Percentiles rank a stretch among this genome's conserved stretches.
phyloP scores from a whole-genome alignment of 2,797 vertebrate genomes.

The Dallia pectoralis region DNA sequence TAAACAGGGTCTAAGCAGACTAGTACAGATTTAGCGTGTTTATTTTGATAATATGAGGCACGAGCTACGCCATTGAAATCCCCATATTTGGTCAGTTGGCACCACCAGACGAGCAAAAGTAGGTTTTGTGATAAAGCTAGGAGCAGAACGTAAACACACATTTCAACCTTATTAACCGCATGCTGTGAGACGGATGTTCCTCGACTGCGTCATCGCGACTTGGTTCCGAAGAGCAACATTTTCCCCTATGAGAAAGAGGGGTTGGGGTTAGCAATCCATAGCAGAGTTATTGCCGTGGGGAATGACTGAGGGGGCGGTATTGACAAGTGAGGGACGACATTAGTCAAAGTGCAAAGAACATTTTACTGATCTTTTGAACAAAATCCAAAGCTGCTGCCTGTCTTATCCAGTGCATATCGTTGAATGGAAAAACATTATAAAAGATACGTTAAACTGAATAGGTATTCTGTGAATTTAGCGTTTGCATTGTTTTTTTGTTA shows the following conservation, averaged over 20 bases:
- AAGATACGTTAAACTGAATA: no score
- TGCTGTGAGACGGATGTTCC: neutral
- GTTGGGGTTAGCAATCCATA: neutral
- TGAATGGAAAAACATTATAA: no score
- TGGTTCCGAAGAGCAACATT: neutral
- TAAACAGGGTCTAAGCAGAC: neutral
- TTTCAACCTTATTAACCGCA: neutral
- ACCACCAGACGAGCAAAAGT: neutral
- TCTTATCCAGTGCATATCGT: neutral
- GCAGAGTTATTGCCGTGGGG: neutral
- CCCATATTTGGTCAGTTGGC: neutral
- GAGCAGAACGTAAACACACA: no score
- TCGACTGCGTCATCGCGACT: neutral
- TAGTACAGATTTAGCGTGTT: neutral
- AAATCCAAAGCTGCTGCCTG: conserved; percentile 16
- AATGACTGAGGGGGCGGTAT: neutral
- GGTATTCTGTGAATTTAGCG: no score
- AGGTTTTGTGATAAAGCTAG: neutral
- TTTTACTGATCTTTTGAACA: conserved; percentile 8
- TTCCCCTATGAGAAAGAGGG: neutral
- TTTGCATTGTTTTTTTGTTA: no score
- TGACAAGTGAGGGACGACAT: neutral
- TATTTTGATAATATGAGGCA: neutral
- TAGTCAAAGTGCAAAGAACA: neutral
- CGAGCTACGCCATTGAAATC: neutral